Evolutionary conservation across 2,888 invertebrate species (phyloP), one percentile per base, ranked within the genome.

Genomic region (Caenorhabditis imperialis): DNA sequence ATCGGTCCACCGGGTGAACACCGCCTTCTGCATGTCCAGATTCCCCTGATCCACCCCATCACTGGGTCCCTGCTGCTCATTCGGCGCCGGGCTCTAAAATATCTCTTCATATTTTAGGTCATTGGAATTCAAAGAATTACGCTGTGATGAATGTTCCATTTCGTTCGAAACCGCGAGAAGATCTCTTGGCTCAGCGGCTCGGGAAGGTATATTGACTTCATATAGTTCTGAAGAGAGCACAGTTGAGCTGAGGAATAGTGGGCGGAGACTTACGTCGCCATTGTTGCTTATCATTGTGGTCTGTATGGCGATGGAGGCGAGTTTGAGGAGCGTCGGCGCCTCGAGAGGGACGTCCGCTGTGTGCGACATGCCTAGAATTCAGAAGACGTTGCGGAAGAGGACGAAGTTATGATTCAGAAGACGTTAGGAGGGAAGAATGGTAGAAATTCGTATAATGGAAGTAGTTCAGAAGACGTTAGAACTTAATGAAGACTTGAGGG

Each of bases 241-340:
- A 27, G 4, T 27, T 55, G 40, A 40, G 14, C 14, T 40, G 5
- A n/a, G n/a, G n/a, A n/a, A n/a, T n/a, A n/a, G n/a, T n/a, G n/a
- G n/a, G n/a, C n/a, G n/a, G n/a, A 58, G 25, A 30, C 51, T 51
- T 14, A 60, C 50, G 44, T 14, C 2, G 12, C 27, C 22, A 22
- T 45, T 10, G 30, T 30, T 30, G 7, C 6, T 10, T 7, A 30
- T 42, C 16, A 57, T 30, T 30, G 44, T 42, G 3, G 54, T 30
- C 16, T 77, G 65, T 1, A 81, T 51, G 10, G 71, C 51, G n/a
- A 44, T 16, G 2, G 81, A 77, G 1, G 79, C 70, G 25, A 81
- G 60, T 14, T 67, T 47, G 5, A 79, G 71, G 23, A 81, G 71
- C 40, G 77, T 47, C 20, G 81, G 81, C 44, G 81, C 81, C 33